Conservation (phyloP, 2,888 invertebrate species). For the Eledona agricola region DNA sequence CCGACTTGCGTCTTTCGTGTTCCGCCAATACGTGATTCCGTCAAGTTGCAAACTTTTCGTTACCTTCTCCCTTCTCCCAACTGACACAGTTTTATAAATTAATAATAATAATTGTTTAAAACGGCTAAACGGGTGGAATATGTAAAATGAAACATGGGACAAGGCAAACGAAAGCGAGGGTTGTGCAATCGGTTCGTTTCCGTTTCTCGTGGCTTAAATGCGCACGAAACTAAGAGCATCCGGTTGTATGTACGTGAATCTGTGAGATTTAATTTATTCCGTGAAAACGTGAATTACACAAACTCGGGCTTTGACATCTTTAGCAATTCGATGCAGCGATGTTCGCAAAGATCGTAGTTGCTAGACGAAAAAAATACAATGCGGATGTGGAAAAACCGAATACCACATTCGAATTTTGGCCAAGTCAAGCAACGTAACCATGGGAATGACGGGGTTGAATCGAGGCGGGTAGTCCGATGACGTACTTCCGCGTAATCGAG, state of each 20-base stretch:
- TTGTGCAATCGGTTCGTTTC: conserved; percentile 16
- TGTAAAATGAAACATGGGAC: too few relatives aligned
- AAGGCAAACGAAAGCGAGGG: conserved; percentile 5
- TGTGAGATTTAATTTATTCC: conserved; percentile 18
- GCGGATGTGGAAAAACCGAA: conserved; percentile 16
- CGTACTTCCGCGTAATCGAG: conserved; percentile 34
- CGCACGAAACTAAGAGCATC: conserved; percentile 12
- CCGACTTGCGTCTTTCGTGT: conserved; percentile 14
- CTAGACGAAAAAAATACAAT: conserved; percentile 1
- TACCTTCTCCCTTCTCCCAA: neutral
- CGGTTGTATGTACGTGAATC: conserved; percentile 8
- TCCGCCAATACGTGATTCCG: conserved; percentile 15
- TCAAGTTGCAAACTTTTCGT: conserved; percentile 17
- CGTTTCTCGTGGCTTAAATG: conserved; percentile 14
- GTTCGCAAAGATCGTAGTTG: too few relatives aligned
- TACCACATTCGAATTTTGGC: conserved; percentile 7
- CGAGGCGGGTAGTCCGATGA: conserved; percentile 31
- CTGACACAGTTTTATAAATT: neutral
- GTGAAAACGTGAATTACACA: conserved; percentile 9
- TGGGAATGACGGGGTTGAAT: conserved; percentile 19
- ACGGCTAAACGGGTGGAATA: too few relatives aligned
- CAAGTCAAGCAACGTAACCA: conserved; percentile 18
- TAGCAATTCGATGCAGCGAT: conserved; percentile 5
- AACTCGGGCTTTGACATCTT: conserved; percentile 9
- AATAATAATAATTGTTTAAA: neutral